These are phyloP conservation scores for Pseudochromis fuscus DNA, from an alignment of 2,797 vertebrate species.

Conservation along the genomic window DNA sequence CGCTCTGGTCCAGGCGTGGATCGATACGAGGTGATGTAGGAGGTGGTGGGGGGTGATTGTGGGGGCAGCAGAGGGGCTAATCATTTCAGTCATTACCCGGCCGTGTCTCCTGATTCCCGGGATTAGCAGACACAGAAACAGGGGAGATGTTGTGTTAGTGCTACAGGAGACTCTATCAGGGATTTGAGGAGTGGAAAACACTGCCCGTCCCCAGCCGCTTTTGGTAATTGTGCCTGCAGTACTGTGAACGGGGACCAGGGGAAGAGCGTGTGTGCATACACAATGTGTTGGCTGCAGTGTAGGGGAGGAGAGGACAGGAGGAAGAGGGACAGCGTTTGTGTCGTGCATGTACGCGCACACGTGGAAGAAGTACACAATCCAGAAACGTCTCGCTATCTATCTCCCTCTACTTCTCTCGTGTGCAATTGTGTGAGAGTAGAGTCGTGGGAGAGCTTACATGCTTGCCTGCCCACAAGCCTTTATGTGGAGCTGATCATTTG, in stretches of 20 bases:
- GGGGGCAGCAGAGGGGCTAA: slow-evolving; percentile 63
- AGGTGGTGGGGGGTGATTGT: slow-evolving; percentile 41
- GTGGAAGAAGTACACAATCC: slow-evolving; percentile 21
- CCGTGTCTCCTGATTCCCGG: slow-evolving; percentile 73
- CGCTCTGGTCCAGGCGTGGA: slow-evolving; percentile 52
- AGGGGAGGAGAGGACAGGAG: slow-evolving; percentile 8
- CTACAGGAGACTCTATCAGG: slow-evolving; percentile 67
- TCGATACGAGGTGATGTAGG: slow-evolving; percentile 73
- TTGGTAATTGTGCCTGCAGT: slow-evolving; percentile 65
- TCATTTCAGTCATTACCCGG: slow-evolving; percentile 78
- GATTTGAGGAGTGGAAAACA: slow-evolving; percentile 72
- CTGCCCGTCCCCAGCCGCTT: slow-evolving; percentile 54
- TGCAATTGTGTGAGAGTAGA: slow-evolving; percentile 41
- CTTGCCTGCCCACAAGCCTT: slow-evolving; percentile 63
- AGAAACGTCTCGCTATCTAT: not conserved
- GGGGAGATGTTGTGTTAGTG: slow-evolving; percentile 75
- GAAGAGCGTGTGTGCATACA: slow-evolving; percentile 16
- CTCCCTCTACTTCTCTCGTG: not conserved
- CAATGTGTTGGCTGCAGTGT: slow-evolving; percentile 23
- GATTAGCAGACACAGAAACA: slow-evolving; percentile 75
- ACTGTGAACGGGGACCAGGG: slow-evolving; percentile 28
- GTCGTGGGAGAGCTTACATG: slow-evolving; percentile 69
- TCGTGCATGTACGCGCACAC: not conserved
- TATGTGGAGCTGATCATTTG: slow-evolving; percentile 64
- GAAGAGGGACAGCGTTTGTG: slow-evolving; percentile 27